These are phyloP conservation scores for Melanotaenia trifasciata DNA, from an alignment of 2,797 vertebrate genomes.

Conservation along the genomic window DNA sequence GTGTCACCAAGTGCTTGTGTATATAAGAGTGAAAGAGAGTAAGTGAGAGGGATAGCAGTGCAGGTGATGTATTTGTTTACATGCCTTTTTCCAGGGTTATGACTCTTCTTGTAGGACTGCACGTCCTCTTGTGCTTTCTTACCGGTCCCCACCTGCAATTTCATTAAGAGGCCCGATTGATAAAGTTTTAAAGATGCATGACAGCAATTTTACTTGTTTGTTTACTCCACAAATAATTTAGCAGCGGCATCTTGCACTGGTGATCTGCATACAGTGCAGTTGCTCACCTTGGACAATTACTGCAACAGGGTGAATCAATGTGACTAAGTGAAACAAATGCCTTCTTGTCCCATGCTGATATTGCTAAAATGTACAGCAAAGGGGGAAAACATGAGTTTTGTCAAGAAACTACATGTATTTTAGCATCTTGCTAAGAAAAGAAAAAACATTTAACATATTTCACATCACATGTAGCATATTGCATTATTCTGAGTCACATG, in stretches of 20 bases:
- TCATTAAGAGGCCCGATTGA: conserved; percentile 25
- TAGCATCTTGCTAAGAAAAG: conserved; percentile 12
- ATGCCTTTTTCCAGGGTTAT: conserved; percentile 54
- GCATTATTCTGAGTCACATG: not conserved
- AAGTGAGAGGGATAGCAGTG: conserved; percentile 49
- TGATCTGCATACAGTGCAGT: conserved; percentile 45
- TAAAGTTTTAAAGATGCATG: conserved; percentile 22
- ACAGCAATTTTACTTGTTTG: conserved; percentile 34
- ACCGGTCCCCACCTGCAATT: conserved; percentile 15
- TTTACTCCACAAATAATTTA: conserved; percentile 53
- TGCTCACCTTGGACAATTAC: conserved; percentile 52
- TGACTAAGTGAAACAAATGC: conserved; percentile 74
- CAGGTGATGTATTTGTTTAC: conserved; percentile 75
- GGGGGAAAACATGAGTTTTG: conserved; percentile 36
- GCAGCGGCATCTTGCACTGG: conserved; percentile 49
- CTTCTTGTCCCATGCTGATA: conserved; percentile 50
- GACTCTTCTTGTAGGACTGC: conserved; percentile 35
- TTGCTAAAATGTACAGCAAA: conserved; percentile 38
- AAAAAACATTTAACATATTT: not conserved
- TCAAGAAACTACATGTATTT: conserved; percentile 48
- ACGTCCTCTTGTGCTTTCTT: conserved; percentile 16
- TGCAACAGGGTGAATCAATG: conserved; percentile 68
- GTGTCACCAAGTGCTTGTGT: conserved; percentile 45
- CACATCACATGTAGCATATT: not conserved
- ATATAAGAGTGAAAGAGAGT: conserved; percentile 42